Base-by-base conservation (phyloP, 2,797 vertebrate genomes). In the Scyliorhinus canicula region DNA sequence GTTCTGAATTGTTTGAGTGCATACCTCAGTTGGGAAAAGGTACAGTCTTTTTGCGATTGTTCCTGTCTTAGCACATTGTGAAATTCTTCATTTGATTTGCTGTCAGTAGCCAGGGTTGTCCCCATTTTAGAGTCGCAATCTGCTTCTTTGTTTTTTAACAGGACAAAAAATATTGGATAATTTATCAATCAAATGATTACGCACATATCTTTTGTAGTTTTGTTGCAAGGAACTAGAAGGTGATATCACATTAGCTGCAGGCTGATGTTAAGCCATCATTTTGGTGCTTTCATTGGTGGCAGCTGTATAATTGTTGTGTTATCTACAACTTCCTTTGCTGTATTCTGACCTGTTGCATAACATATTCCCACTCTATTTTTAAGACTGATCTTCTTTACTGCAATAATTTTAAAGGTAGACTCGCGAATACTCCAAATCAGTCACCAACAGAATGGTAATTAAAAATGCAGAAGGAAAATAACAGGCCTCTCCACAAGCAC, bases 21-120 rank as follows among this genome's bases (percentile, higher is more conserved):
- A 1, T 99, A 98, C 95, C 97, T 99, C 91, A 97, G 95, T 90
- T 99, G 98, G 98, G 98, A 99, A n/a, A 98, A 98, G 99, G 99
- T 99, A 97, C 97, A 67, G 44, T 93, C 16, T 93, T 14, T 95
- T 19, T 84, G 14, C 69, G 71, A 28, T 50, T 55, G 28, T 95
- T 95, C 21, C 44, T 28, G 14, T 95, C 31, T 95, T 5, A 26
- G 21, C 44, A 21, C 47, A 26, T 85, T 85, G 84, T 47, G 84
- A 3, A 85, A 52, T 28, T 85, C 28, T 85, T 85, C 31, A 24
- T 52, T 85, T 85, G 6, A 50, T 26, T 85, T 52, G 24, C 50
- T 26, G 9, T 52, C 14, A 85, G 7, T 85, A 26, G 24, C 47
- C 84, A 85, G 50, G 52, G 47, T 52, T 24, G 28, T 85, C 28